These are phyloP conservation scores for Theodoxus fluviatilis DNA, from an alignment of 2,888 invertebrate genomes.

Conservation along the genomic window DNA sequence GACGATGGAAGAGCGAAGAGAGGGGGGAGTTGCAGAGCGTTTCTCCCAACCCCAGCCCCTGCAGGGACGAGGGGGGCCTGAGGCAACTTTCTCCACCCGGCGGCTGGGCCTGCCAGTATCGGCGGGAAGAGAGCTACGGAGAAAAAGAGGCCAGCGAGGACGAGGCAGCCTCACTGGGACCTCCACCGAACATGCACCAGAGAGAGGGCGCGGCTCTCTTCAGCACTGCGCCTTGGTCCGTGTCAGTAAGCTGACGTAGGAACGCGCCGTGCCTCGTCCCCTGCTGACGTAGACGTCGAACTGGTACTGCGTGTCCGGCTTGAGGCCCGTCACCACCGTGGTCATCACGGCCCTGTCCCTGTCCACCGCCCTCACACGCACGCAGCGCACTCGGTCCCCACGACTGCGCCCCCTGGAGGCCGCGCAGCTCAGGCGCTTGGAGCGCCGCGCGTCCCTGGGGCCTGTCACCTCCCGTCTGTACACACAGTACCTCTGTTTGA, in stretches of 20 bases:
- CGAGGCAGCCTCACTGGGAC: no score
- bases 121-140: no score
- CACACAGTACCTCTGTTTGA: constrained; percentile 60
- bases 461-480: constrained; percentile 54
- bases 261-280: constrained; percentile 45
- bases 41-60: no score
- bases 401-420: constrained; percentile 36
- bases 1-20: no score
- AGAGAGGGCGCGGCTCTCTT: no score
- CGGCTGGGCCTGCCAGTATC: no score
- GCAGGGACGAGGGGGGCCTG: no score
- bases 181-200: no score
- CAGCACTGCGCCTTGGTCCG: constrained; percentile 46
- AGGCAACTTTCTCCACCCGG: no score
- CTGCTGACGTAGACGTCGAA: constrained; percentile 59
- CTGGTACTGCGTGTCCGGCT: constrained; percentile 52
- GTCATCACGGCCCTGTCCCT: constrained; percentile 44
- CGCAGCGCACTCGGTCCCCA: constrained; percentile 37
- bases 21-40: no score
- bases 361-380: constrained; percentile 34
- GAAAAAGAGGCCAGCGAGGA: no score
- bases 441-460: constrained; percentile 23
- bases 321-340: constrained; percentile 52
- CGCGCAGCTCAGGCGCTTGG: constrained; percentile 38
- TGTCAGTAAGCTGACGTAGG: constrained; percentile 56